These are phyloP conservation scores for Eristalis arbustorum DNA, from an alignment of 2,888 invertebrate genomes.

Conservation along the genomic window DNA sequence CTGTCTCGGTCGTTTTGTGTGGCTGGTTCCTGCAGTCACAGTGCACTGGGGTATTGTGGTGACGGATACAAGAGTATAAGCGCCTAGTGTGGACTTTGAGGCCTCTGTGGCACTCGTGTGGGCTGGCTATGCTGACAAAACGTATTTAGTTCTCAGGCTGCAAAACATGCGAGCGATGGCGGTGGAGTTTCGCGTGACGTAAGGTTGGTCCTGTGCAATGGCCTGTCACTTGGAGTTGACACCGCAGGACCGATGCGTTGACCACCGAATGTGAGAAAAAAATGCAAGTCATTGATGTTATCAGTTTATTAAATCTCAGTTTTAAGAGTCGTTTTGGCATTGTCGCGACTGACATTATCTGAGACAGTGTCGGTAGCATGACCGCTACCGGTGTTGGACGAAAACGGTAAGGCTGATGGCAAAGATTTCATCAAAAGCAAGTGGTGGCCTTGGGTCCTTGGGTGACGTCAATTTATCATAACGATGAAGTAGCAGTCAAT, in stretches of 20 bases:
- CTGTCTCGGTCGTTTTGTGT: conserved; percentile 4
- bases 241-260: not conserved
- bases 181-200: conserved; percentile 14
- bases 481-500: too few relatives aligned
- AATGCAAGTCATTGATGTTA: not conserved
- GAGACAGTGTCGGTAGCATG: too few relatives aligned
- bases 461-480: too few relatives aligned
- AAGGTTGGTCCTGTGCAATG: not conserved
- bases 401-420: too few relatives aligned
- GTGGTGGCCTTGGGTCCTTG: too few relatives aligned
- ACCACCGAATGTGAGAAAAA: not conserved
- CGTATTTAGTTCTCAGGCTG: conserved; percentile 51
- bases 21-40: conserved; percentile 1
- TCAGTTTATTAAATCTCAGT: not conserved
- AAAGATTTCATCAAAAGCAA: too few relatives aligned
- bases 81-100: conserved; percentile 58
- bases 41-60: conserved; percentile 35
- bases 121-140: conserved; percentile 63
- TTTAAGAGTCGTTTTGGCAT: too few relatives aligned
- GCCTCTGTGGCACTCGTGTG: conserved; percentile 33
- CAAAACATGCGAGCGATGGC: not conserved
- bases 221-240: not conserved
- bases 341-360: too few relatives aligned
- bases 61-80: conserved; percentile 24
- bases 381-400: too few relatives aligned